phyloP scores from a whole-genome alignment of 2,113 vertebrate species.

The Thomomys bottae region DNA sequence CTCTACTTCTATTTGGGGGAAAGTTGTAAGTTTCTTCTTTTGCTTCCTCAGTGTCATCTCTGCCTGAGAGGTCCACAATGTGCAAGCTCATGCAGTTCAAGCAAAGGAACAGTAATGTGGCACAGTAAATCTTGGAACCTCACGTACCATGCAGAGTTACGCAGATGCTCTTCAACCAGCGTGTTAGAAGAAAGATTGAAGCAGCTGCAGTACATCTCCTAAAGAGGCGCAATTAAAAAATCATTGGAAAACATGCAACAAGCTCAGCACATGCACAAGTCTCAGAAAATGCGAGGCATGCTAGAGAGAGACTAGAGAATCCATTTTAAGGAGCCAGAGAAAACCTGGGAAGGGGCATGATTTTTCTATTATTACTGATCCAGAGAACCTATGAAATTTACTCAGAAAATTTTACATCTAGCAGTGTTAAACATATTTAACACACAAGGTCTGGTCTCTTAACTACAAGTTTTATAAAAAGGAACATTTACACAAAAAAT shows the following conservation, averaged over 20 bases:
- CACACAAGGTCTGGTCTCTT: background rate
- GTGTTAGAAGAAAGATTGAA: constrained; percentile 82
- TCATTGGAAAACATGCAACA: constrained; percentile 84
- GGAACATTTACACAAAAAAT: background rate
- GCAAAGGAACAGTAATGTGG: constrained; percentile 26
- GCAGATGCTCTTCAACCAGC: constrained; percentile 82
- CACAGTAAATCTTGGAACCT: constrained; percentile 31
- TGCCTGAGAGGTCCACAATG: constrained; percentile 16
- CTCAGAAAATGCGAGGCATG: constrained; percentile 24
- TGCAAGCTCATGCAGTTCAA: constrained; percentile 71
- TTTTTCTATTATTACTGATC: background rate
- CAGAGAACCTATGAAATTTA: background rate
- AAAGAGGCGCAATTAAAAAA: constrained; percentile 79
- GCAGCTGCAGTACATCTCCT: constrained; percentile 84
- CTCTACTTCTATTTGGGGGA: constrained; percentile 46
- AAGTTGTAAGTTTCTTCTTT: constrained; percentile 10
- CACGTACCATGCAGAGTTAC: constrained; percentile 86
- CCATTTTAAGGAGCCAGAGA: no score
- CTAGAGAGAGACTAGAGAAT: constrained; percentile 10
- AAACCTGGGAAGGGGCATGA: background rate
- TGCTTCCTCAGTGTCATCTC: background rate
- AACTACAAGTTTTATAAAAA: background rate
- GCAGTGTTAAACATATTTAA: background rate
- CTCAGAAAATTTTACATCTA: background rate
- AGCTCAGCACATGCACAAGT: constrained; percentile 74